A percentile compares a stretch with the other conserved stretches of the same genome.
Conservation (phyloP, 2,113 vertebrate genomes). For the Dicerorhinus sumatrensis region DNA sequence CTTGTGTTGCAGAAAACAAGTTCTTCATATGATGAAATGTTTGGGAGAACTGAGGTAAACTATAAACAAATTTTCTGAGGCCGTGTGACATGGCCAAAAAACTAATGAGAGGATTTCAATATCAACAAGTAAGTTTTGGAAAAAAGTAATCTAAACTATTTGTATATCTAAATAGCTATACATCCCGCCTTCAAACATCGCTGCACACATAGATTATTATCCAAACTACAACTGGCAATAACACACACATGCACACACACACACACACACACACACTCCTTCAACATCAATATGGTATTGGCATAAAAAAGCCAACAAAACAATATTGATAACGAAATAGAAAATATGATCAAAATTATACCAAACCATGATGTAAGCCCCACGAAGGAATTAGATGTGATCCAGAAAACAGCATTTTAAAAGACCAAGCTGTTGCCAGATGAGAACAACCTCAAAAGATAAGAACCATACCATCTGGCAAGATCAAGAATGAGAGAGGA, state of each 20-base stretch:
- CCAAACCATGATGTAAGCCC: background rate
- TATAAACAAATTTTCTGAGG: constrained; percentile 58
- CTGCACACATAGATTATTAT: background rate
- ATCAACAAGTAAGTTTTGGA: constrained; percentile 36
- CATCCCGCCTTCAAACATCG: background rate
- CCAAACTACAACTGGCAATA: background rate
- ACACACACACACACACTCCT: background rate
- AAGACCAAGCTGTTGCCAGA: background rate
- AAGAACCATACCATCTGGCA: background rate
- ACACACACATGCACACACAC: background rate
- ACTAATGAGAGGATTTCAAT: constrained; percentile 35
- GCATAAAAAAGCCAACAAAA: constrained; percentile 32
- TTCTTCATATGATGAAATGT: constrained; percentile 43
- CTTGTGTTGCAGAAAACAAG: background rate
- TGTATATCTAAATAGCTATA: background rate
- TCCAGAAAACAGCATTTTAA: background rate
- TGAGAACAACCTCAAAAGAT: background rate
- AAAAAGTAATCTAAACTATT: constrained; percentile 50
- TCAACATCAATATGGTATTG: background rate
- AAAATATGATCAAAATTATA: constrained; percentile 45
- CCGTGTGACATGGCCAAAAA: background rate
- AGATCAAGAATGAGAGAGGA: background rate
- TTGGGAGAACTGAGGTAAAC: constrained; percentile 50
- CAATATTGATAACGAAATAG: background rate
- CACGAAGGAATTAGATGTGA: background rate